These are phyloP conservation scores for Spilosoma lubricipeda DNA, from an alignment of 2,888 invertebrate species.

Conservation along the genomic window DNA sequence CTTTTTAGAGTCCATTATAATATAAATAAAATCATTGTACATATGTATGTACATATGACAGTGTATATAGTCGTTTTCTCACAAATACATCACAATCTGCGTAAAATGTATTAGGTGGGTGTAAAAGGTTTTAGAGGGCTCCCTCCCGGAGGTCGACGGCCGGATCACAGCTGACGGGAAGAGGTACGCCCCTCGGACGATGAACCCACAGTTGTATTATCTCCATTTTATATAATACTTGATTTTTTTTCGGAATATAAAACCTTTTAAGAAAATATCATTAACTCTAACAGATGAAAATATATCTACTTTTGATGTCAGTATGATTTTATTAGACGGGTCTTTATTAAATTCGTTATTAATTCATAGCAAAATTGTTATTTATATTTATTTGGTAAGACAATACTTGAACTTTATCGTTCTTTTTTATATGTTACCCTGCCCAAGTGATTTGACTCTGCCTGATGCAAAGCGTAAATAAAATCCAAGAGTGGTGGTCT, in stretches of 20 bases:
- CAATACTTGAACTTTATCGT: no score
- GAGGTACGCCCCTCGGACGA: constrained; percentile 66
- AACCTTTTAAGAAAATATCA: constrained; percentile 1
- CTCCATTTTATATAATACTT: constrained; percentile 29
- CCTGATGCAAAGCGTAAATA: no score
- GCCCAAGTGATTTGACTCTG: no score
- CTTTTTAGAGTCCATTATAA: background rate
- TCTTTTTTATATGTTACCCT: no score
- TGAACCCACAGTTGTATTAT: constrained; percentile 58
- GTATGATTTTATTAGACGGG: background rate
- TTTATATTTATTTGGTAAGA: background rate
- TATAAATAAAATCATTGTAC: background rate
- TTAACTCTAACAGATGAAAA: background rate
- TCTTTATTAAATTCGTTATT: background rate
- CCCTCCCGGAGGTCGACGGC: constrained; percentile 65
- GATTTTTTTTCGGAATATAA: background rate
- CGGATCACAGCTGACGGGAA: constrained; percentile 71
- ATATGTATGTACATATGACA: background rate
- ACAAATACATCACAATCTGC: constrained; percentile 36
- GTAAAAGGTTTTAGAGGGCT: constrained; percentile 42
- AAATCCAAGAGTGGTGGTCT: no score
- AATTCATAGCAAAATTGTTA: background rate
- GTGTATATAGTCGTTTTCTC: background rate
- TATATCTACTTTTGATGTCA: background rate
- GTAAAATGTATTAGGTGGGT: constrained; percentile 36